These are phyloP conservation scores for Chelonoidis abingdonii DNA, from an alignment of 2,113 vertebrate genomes.

Conservation along the genomic window DNA sequence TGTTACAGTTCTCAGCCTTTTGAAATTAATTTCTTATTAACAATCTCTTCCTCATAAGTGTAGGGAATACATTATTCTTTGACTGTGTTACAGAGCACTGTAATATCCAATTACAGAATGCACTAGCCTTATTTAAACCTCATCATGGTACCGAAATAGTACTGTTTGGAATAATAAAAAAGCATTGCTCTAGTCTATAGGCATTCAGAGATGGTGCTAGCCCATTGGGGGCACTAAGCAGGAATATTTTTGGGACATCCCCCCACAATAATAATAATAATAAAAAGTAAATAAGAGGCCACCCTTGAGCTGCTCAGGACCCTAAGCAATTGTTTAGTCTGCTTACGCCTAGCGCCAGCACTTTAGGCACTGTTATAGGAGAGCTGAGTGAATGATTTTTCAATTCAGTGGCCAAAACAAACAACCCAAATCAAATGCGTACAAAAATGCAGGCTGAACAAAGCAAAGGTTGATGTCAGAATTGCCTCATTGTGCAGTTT, in stretches of 20 bases:
- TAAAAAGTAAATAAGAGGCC: too few species aligned
- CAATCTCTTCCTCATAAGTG: neutral
- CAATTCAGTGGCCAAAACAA: neutral
- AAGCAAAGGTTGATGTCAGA: neutral
- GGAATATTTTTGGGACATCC: neutral
- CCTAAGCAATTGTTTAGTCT: neutral
- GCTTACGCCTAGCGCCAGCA: neutral
- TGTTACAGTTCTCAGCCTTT: neutral
- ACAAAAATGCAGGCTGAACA: neutral
- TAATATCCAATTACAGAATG: slow-evolving; percentile 57
- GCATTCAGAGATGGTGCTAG: neutral
- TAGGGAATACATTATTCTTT: slow-evolving; percentile 14
- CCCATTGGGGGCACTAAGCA: neutral
- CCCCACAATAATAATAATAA: neutral
- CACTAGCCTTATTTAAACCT: neutral
- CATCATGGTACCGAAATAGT: neutral
- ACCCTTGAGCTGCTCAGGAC: neutral
- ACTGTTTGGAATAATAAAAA: neutral
- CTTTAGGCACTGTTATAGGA: neutral
- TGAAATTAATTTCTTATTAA: slow-evolving; percentile 3
- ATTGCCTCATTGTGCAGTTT: neutral
- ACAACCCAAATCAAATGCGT: neutral
- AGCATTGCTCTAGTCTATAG: neutral
- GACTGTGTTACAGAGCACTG: neutral
- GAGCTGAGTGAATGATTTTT: neutral